Conservation (phyloP, 1,140 invertebrate species). For the Dendroctonus valens region DNA sequence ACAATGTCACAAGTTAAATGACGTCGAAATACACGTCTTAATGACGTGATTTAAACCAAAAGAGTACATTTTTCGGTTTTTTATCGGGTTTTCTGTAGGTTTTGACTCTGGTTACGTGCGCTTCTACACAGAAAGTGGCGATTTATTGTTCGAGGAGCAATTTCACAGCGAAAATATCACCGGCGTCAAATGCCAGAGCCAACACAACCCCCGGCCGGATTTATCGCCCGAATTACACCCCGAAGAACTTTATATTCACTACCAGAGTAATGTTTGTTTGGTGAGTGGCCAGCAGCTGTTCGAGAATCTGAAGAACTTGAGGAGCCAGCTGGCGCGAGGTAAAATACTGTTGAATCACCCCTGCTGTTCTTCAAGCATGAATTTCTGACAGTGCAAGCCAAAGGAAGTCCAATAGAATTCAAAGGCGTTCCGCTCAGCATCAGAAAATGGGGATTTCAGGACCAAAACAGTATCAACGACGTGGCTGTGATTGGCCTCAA, state of each 20-base stretch:
- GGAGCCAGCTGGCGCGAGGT: conserved; percentile 81
- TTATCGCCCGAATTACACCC: conserved; percentile 57
- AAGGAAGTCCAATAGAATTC: conserved; percentile 61
- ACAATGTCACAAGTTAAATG: no score
- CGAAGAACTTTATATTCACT: conserved; percentile 85
- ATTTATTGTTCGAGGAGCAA: conserved; percentile 78
- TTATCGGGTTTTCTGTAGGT: conserved; percentile 57
- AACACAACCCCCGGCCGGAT: conserved; percentile 59
- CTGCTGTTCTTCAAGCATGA: no score
- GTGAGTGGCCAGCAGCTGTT: conserved; percentile 82
- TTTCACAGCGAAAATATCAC: conserved; percentile 80
- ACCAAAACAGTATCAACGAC: conserved; percentile 75
- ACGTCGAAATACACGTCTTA: neutral
- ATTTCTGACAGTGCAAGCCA: conserved; percentile 64
- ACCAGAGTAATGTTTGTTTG: conserved; percentile 72
- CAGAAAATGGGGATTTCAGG: conserved; percentile 83
- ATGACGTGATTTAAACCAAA: no score
- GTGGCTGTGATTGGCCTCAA: conserved; percentile 74
- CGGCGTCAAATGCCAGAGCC: conserved; percentile 80
- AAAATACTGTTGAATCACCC: conserved; percentile 28
- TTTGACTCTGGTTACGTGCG: conserved; percentile 80
- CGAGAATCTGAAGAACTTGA: conserved; percentile 73
- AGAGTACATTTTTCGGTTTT: no score
- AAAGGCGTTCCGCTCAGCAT: conserved; percentile 61
- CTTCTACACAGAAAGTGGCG: conserved; percentile 87